A percentile compares a stretch with the other conserved stretches of the same genome.
These are phyloP conservation scores for Aphelenchoides bicaudatus DNA, from an alignment of 2,888 invertebrate genomes.

Conservation along the genomic window DNA sequence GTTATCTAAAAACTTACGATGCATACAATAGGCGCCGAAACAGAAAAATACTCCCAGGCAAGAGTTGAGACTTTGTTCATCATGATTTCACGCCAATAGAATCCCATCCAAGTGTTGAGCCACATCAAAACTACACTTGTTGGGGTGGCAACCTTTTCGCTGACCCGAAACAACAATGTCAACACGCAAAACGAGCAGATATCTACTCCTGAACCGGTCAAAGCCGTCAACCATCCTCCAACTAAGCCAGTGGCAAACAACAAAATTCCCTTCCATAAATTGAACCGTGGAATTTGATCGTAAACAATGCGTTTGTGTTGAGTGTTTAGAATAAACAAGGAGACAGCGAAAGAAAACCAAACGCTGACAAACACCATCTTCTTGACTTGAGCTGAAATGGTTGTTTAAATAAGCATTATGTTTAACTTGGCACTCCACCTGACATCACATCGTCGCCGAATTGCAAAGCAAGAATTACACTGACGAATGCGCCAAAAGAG, in stretches of 20 bases:
- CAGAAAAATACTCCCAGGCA: slow-evolving; percentile 40
- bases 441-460: slow-evolving; percentile 28
- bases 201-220: slow-evolving; percentile 22
- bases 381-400: slow-evolving; percentile 32
- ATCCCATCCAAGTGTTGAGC: slow-evolving; percentile 32
- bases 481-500: slow-evolving; percentile 41
- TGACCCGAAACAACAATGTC: slow-evolving; percentile 27
- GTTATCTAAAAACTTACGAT: not conserved
- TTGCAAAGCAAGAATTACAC: slow-evolving; percentile 47
- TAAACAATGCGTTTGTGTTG: slow-evolving; percentile 35
- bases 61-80: slow-evolving; percentile 14
- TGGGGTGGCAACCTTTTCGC: slow-evolving; percentile 50
- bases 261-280: slow-evolving; percentile 33
- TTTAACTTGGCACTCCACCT: not conserved
- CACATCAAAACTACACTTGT: slow-evolving; percentile 51
- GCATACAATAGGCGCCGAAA: not conserved
- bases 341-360: slow-evolving; percentile 52
- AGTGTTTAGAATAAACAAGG: slow-evolving; percentile 48
- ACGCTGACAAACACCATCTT: slow-evolving; percentile 56
- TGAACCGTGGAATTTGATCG: slow-evolving; percentile 34
- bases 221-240: slow-evolving; percentile 37
- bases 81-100: slow-evolving; percentile 38
- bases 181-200: slow-evolving; percentile 30
- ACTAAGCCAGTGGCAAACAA: slow-evolving; percentile 43
- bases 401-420: not conserved